These are phyloP conservation scores for Nycticorax nycticorax DNA, from an alignment of 2,113 vertebrate genomes.

Conservation along the genomic window DNA sequence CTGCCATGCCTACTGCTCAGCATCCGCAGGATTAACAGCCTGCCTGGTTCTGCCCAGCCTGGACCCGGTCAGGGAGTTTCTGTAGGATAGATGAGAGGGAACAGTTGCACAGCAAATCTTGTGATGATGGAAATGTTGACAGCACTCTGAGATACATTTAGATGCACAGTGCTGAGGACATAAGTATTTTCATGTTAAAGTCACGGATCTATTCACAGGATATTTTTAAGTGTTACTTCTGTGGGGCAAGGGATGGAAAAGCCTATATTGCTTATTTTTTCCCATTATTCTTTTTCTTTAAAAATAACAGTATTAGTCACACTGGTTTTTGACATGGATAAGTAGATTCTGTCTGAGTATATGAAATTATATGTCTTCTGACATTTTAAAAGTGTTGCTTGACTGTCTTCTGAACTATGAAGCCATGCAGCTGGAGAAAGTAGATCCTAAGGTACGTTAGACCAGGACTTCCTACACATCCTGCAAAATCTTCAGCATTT, in stretches of 20 bases:
- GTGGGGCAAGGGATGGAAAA: background rate
- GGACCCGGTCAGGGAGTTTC: accelerated
- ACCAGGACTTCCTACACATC: background rate
- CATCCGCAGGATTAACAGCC: background rate
- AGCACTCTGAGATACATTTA: background rate
- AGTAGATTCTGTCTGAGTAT: background rate
- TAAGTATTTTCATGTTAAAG: background rate
- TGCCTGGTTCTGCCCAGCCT: background rate
- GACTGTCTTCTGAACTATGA: background rate
- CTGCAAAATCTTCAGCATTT: background rate
- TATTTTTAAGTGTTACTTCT: background rate
- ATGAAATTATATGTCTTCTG: background rate
- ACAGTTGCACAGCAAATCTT: background rate
- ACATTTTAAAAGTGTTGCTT: background rate
- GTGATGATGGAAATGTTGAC: background rate
- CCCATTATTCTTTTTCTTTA: background rate
- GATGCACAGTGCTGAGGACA: background rate
- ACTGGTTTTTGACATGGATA: background rate
- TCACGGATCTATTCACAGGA: background rate
- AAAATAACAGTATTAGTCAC: background rate
- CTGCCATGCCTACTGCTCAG: background rate
- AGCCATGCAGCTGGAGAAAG: background rate
- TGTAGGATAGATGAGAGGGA: background rate
- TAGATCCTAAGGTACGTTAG: background rate
- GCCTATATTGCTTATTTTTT: background rate